These are phyloP conservation scores for Bombus terrestris DNA, from an alignment of 1,140 invertebrate genomes.

Conservation along the genomic window DNA sequence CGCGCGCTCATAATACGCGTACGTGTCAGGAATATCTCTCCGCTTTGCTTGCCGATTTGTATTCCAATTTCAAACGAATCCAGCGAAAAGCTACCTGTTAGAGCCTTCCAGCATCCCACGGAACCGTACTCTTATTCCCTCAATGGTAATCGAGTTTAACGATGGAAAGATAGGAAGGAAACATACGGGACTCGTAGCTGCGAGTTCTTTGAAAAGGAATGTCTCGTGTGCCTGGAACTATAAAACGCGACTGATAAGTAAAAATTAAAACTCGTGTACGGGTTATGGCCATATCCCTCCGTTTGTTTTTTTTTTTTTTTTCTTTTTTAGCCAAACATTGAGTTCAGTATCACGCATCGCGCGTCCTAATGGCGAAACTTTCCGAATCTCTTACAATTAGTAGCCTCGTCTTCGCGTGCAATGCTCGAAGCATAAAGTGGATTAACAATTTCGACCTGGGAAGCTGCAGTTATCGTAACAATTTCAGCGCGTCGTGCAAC, in stretches of 20 bases:
- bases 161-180: conserved; percentile 10
- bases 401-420: background rate
- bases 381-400: background rate
- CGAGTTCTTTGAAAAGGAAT: background rate
- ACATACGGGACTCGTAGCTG: background rate
- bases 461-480: conserved; percentile 14
- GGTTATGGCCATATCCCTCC: too few species aligned
- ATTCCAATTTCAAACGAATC: conserved; percentile 57
- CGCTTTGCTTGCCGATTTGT: conserved; percentile 31
- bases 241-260: background rate
- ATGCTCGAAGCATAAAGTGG: conserved; percentile 7
- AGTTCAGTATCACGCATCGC: conserved; percentile 5
- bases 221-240: background rate
- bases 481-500: background rate
- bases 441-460: conserved; percentile 27
- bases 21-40: conserved; percentile 39
- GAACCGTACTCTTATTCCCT: conserved; percentile 5
- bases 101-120: conserved; percentile 8
- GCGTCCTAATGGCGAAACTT: conserved; percentile 16
- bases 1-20: conserved; percentile 19
- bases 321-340: background rate
- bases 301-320: background rate
- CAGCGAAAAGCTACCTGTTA: conserved; percentile 45
- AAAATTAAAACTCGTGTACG: background rate
- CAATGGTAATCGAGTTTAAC: conserved; percentile 53